These are phyloP conservation scores for Coptodon rendalli DNA, from an alignment of 2,113 vertebrate species.

Conservation along the genomic window DNA sequence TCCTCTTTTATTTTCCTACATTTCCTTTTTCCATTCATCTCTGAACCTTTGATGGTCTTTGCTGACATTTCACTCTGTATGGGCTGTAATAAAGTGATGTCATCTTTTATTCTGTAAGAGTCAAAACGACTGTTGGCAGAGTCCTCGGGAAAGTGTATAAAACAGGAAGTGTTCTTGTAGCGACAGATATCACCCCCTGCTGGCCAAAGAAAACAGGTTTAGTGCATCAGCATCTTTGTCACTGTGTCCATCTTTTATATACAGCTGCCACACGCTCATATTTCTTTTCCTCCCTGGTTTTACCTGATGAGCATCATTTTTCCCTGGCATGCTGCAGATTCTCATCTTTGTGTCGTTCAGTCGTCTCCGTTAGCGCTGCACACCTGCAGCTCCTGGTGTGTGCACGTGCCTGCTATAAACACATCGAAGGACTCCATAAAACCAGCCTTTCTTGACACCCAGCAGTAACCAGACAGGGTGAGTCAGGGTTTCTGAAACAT, in stretches of 20 bases:
- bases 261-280: not conserved
- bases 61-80: not conserved
- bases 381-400: not conserved
- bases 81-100: not conserved
- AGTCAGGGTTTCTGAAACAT: not conserved
- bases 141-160: not conserved
- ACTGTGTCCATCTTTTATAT: not conserved
- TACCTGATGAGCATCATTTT: rapidly evolving
- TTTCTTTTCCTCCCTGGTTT: not conserved
- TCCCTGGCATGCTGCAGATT: not conserved
- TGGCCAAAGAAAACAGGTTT: not conserved
- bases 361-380: not conserved
- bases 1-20: not conserved
- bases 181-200: not conserved
- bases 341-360: not conserved
- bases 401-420: rapidly evolving
- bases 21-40: not conserved
- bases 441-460: not conserved
- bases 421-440: not conserved
- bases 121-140: not conserved
- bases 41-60: not conserved
- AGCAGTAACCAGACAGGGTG: not conserved
- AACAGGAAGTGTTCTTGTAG: not conserved
- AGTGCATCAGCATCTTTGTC: not conserved
- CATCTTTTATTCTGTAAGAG: not conserved